Evolutionary conservation across 2,888 invertebrate species (phyloP).

Genomic region (Oligia strigilis): DNA sequence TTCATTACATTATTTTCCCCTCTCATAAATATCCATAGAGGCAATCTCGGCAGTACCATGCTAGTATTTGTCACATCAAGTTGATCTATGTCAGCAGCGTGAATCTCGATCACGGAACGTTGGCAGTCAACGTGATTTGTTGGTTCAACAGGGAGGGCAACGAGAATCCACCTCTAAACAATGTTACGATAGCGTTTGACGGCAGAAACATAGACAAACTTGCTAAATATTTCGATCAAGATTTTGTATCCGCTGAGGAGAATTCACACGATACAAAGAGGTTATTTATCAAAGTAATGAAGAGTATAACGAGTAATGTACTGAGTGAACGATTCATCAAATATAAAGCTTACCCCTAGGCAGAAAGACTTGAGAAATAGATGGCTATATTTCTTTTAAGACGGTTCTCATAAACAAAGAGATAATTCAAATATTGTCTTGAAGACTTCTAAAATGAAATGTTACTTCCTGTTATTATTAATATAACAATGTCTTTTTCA

Average conservation of each 20-base stretch:
- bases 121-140: constrained; percentile 70
- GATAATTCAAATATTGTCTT: constrained; percentile 57
- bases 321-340: constrained; percentile 65
- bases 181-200: constrained; percentile 64
- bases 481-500: not conserved
- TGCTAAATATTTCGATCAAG: constrained; percentile 57
- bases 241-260: constrained; percentile 48
- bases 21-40: constrained; percentile 64
- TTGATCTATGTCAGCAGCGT: constrained; percentile 68
- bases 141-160: constrained; percentile 65
- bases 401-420: constrained; percentile 54
- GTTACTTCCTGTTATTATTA: constrained; percentile 30
- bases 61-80: constrained; percentile 68
- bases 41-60: constrained; percentile 63
- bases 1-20: constrained; percentile 53
- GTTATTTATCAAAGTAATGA: constrained; percentile 65
- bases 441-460: constrained; percentile 37
- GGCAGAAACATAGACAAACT: constrained; percentile 54
- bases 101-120: constrained; percentile 67
- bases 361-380: constrained; percentile 62
- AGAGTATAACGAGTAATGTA: constrained; percentile 60
- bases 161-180: constrained; percentile 64
- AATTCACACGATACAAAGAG: constrained; percentile 60
- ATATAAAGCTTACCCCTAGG: constrained; percentile 63
- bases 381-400: constrained; percentile 62